Evolutionary conservation across 2,113 vertebrate species (phyloP).

Genomic region (Buteo buteo): DNA sequence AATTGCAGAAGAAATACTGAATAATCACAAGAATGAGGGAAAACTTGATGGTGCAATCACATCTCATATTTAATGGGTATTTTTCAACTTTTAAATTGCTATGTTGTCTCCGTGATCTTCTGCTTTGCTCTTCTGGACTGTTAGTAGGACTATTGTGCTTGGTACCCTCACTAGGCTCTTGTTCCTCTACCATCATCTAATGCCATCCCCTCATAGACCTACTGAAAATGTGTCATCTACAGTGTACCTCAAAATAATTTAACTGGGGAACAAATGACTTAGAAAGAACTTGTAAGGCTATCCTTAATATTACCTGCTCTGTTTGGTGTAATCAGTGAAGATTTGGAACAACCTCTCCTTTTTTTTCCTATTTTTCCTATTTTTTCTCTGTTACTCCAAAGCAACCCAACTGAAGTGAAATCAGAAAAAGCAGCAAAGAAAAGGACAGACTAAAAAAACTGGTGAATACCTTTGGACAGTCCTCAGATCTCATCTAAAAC

Average conservation of each 20-base stretch:
- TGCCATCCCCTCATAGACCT: not conserved
- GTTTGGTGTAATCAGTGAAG: not conserved
- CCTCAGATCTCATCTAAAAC: not conserved
- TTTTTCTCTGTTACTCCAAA: not conserved
- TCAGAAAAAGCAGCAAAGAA: not conserved
- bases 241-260: not conserved
- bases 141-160: not conserved
- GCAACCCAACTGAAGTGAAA: not conserved
- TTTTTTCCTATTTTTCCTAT: no score
- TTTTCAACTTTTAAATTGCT: not conserved
- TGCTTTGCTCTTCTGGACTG: not conserved
- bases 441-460: not conserved
- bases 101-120: fast-evolving
- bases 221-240: not conserved
- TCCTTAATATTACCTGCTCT: not conserved
- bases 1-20: not conserved
- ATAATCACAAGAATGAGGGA: not conserved
- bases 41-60: not conserved
- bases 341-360: not conserved
- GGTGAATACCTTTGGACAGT: not conserved
- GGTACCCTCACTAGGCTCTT: not conserved
- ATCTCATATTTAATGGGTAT: not conserved
- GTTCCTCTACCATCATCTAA: not conserved
- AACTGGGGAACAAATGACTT: not conserved
- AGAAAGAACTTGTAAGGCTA: not conserved